Percentiles rank a stretch among this genome's conserved stretches.
Conservation (phyloP, 1,140 invertebrate species). For the Oncopodura yosiiana region DNA sequence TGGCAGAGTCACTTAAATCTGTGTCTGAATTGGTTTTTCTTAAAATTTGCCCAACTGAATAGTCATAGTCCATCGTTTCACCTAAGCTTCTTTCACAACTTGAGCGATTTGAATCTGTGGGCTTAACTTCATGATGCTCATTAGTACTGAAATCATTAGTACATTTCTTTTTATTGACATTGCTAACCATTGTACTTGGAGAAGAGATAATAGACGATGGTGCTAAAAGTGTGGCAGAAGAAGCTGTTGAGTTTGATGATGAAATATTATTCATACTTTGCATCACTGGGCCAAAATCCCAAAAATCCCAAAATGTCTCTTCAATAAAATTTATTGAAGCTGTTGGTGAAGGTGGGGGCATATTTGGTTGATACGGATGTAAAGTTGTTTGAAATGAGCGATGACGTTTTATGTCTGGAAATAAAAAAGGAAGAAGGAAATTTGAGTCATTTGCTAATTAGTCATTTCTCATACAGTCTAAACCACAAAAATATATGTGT, state of each 20-base stretch:
- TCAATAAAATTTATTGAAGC: slow-evolving; percentile 30
- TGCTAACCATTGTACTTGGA: background rate
- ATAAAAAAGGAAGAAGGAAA: slow-evolving; percentile 4
- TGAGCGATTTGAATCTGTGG: slow-evolving; percentile 29
- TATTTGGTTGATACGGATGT: slow-evolving; percentile 18
- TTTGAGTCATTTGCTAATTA: background rate
- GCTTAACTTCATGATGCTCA: too few relatives aligned
- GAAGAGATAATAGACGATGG: background rate
- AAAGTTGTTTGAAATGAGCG: slow-evolving; percentile 25
- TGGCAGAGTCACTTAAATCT: slow-evolving; percentile 19
- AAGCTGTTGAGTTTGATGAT: background rate
- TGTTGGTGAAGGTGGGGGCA: slow-evolving; percentile 11
- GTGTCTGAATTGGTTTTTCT: slow-evolving; percentile 19
- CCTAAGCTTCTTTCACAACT: slow-evolving; percentile 31
- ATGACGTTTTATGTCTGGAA: slow-evolving; percentile 23
- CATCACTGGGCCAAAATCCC: slow-evolving; percentile 24
- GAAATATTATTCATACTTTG: background rate
- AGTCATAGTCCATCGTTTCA: slow-evolving; percentile 28
- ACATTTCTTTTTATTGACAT: background rate
- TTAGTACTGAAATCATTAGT: too few relatives aligned
- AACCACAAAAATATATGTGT: too few relatives aligned
- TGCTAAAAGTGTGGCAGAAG: background rate
- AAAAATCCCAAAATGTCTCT: slow-evolving; percentile 32
- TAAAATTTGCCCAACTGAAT: background rate
- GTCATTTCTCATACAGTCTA: too few relatives aligned